These are phyloP conservation scores for Acronicta aceris DNA, from an alignment of 2,888 invertebrate genomes.

Conservation along the genomic window DNA sequence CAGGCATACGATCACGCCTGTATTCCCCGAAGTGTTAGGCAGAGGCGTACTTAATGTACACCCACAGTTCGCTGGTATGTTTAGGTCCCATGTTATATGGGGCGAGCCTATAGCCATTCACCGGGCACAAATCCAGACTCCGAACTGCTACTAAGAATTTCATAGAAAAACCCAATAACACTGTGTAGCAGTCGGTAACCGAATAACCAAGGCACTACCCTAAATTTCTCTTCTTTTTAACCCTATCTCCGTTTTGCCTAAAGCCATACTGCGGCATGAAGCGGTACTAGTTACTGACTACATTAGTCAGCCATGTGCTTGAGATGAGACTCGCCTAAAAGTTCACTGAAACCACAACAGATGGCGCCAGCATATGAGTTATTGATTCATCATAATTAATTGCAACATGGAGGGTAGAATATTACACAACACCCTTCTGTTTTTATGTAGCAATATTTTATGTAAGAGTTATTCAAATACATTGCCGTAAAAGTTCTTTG, in stretches of 20 bases:
- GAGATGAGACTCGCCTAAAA: conserved; percentile 10
- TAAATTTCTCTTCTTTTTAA: too few relatives aligned
- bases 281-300: conserved; percentile 32
- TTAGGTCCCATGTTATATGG: too few relatives aligned
- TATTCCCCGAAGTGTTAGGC: too few relatives aligned
- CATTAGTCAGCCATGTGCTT: neutral
- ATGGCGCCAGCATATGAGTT: conserved; percentile 37
- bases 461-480: conserved; percentile 14
- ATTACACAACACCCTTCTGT: conserved; percentile 7
- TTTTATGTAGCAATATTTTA: conserved; percentile 28
- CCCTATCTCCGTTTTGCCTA: rapidly evolving
- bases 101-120: too few relatives aligned
- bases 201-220: too few relatives aligned
- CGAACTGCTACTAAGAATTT: too few relatives aligned
- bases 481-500: conserved; percentile 8
- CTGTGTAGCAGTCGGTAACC: too few relatives aligned
- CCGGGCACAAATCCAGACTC: too few relatives aligned
- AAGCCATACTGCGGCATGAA: neutral
- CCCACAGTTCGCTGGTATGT: too few relatives aligned
- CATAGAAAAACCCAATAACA: too few relatives aligned
- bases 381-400: conserved; percentile 9
- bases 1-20: too few relatives aligned
- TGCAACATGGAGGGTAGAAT: conserved; percentile 18
- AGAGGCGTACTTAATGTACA: too few relatives aligned
- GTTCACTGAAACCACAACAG: conserved; percentile 30